Evolutionary conservation across 2,888 invertebrate species (phyloP), one percentile per base, ranked within the genome.

Genomic region (Sinelater perroti): DNA sequence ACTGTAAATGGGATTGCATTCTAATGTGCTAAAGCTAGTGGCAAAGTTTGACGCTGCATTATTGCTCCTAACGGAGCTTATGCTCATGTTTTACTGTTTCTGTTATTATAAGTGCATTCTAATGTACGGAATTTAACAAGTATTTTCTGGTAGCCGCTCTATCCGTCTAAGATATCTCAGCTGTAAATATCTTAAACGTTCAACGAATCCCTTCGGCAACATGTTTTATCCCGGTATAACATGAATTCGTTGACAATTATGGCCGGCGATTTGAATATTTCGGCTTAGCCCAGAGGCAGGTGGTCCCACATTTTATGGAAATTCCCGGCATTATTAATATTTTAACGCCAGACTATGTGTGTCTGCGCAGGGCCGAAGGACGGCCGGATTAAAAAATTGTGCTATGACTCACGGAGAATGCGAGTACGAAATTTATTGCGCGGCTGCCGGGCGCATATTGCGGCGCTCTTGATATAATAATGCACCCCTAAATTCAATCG

Each of bases 401-500:
- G n/a, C 14, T 35, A 45, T 54, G 38, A 53, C 44, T 53, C 44
- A 44, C 10, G 11, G 13, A 40, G 21, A 40, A 24, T 49, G 26
- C 40, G 18, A 24, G 36, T 33, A 20, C 14, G 24, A 56, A 56
- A 56, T 36, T 50, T 56, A 56, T 56, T 52, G 17, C 30, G 42
- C 33, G 21, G 6, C n/a, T 24, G n/a, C 17, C 31, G 14, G 44
- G 35, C 44, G 45, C 50, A 57, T 57, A 57, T 52, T 57, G 52
- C 46, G 57, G 57, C 45, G 31, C 36, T 52, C 36, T 56, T 35
- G 45, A 60, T 63, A 60, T 63, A 61, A 63, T 61, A 63, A 63
- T 61, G 61, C 63, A 61, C 63, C 63, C 60, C 55, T 38, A 57
- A 55, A 65, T 65, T 65, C 62, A 63, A 65, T 65, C 63, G 63